phyloP scores from a whole-genome alignment of 2,113 vertebrate genomes.

The Notechis scutatus region DNA sequence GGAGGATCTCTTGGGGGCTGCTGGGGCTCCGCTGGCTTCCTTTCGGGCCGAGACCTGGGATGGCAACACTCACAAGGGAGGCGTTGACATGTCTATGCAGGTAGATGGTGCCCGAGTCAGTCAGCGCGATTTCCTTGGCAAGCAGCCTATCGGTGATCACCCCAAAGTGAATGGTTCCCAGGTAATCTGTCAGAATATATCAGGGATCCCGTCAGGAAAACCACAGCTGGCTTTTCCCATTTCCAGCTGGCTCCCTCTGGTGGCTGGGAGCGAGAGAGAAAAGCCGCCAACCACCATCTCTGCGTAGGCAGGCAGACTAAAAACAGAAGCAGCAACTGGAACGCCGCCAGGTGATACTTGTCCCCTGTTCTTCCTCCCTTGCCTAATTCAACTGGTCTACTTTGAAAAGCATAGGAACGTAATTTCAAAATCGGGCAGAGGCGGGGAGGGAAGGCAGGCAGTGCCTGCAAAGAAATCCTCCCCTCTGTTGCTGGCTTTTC shows the following conservation, averaged over 20 bases:
- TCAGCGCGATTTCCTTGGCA: conserved; percentile 81
- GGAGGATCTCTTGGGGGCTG: not conserved
- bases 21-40: no score
- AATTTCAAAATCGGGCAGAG: not conserved
- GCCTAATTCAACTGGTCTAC: not conserved
- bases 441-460: not conserved
- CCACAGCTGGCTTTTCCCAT: no score
- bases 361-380: not conserved
- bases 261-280: not conserved
- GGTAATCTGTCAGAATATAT: conserved; percentile 79
- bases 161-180: conserved; percentile 86
- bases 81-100: conserved; percentile 88
- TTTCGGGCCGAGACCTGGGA: not conserved
- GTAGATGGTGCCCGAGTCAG: conserved; percentile 81
- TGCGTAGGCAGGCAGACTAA: not conserved
- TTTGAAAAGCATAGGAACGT: not conserved
- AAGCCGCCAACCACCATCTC: not conserved
- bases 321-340: not conserved
- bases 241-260: conserved; percentile 38
- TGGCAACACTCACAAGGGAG: conserved; percentile 83
- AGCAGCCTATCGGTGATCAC: conserved; percentile 86
- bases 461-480: not conserved
- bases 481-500: not conserved
- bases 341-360: not conserved
- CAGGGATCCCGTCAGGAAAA: not conserved